A percentile compares a stretch with the other conserved stretches of the same genome.
Conservation (phyloP, 2,113 vertebrate species). For the Takifugu bimaculatus region DNA sequence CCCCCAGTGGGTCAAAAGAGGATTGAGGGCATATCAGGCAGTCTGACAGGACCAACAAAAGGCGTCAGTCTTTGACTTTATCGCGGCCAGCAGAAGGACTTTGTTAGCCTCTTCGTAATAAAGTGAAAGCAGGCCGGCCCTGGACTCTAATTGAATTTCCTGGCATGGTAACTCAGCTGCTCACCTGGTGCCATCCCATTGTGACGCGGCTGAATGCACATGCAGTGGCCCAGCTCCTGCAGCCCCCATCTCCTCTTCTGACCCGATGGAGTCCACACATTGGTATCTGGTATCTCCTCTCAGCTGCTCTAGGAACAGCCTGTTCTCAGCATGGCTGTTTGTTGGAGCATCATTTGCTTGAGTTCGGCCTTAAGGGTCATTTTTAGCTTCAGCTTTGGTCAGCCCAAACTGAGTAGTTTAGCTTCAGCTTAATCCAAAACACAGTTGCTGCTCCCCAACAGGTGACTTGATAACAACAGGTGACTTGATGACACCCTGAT, state of each 20-base stretch:
- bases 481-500: too few species aligned
- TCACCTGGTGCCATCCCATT: constrained; percentile 47
- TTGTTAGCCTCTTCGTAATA: constrained; percentile 51
- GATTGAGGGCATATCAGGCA: constrained; percentile 27
- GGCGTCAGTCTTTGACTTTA: constrained; percentile 41
- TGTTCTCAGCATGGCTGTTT: too few species aligned
- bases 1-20: background rate
- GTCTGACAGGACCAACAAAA: constrained; percentile 50
- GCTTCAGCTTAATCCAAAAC: too few species aligned
- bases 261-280: background rate
- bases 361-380: too few species aligned
- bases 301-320: too few species aligned
- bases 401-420: too few species aligned
- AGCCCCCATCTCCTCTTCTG: constrained; percentile 3
- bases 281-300: background rate
- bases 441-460: too few species aligned
- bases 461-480: too few species aligned
- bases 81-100: constrained; percentile 46
- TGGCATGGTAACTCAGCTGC: constrained; percentile 45
- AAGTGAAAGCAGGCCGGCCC: constrained; percentile 47
- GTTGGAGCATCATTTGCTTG: too few species aligned
- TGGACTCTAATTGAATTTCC: constrained; percentile 57
- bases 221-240: constrained; percentile 20
- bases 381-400: too few species aligned
- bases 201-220: constrained; percentile 26